phyloP scores from a whole-genome alignment of 2,888 invertebrate genomes.

The Sminthurinus aureus region DNA sequence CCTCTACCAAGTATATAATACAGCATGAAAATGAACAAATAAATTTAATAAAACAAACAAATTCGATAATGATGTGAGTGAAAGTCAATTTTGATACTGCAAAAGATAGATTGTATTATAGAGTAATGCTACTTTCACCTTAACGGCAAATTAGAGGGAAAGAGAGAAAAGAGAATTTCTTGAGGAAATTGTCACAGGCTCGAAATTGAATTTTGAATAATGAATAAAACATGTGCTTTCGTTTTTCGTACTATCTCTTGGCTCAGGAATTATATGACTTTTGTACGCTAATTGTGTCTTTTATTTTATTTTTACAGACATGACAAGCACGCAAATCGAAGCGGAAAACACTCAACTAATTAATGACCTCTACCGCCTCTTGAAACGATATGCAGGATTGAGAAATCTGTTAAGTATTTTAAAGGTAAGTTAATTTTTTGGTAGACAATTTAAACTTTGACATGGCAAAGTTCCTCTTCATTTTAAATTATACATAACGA shows the following conservation, averaged over 20 bases:
- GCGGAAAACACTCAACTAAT: constrained; percentile 93
- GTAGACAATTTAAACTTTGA: neutral
- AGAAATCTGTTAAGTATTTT: constrained; percentile 86
- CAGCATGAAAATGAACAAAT: no score
- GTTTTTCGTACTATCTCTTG: neutral
- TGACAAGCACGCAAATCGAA: constrained; percentile 92
- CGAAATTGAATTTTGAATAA: no score
- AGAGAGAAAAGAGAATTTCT: no score
- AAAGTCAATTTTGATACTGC: no score
- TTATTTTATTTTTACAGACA: constrained; percentile 71
- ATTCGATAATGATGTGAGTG: no score
- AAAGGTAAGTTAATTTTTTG: constrained; percentile 70
- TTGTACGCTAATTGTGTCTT: neutral
- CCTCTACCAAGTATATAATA: neutral
- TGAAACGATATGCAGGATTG: constrained; percentile 90
- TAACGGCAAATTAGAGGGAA: no score
- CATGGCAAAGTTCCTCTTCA: neutral
- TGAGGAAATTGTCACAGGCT: no score
- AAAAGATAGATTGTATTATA: no score
- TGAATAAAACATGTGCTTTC: no score
- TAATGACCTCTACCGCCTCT: constrained; percentile 87
- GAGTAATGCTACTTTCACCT: no score
- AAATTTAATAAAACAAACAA: no score
- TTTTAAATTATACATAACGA: no score
- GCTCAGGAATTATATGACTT: neutral